Percentiles rank a stretch among this genome's conserved stretches.
Conservation (phyloP, 2,113 vertebrate genomes). For the Sapayoa aenigma region DNA sequence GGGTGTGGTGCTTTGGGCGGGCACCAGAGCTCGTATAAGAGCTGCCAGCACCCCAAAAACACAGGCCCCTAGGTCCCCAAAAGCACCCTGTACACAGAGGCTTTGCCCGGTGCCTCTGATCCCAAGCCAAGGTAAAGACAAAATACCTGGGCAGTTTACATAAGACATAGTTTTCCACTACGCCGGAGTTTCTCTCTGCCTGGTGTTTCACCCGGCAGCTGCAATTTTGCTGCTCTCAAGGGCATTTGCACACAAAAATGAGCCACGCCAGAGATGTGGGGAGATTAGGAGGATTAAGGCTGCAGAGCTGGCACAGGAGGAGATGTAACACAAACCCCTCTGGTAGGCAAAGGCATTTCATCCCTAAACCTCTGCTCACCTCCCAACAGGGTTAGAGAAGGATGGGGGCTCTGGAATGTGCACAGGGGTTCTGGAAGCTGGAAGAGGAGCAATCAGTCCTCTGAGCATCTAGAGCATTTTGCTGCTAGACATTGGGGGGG, state of each 20-base stretch:
- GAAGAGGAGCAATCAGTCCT: not conserved
- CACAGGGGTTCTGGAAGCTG: not conserved
- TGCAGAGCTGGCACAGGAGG: not conserved
- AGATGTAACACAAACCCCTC: not conserved
- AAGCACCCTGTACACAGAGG: not conserved
- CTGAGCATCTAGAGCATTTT: fast-evolving
- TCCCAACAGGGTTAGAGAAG: fast-evolving
- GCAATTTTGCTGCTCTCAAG: slow-evolving; percentile 25
- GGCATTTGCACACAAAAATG: slow-evolving; percentile 32
- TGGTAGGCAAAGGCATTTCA: not conserved
- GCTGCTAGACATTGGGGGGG: not conserved
- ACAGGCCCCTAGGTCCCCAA: not conserved
- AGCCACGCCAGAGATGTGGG: not conserved
- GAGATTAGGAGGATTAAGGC: slow-evolving; percentile 47
- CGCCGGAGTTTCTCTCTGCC: not conserved
- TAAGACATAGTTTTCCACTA: slow-evolving; percentile 30
- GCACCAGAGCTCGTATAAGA: fast-evolving
- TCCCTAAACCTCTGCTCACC: not conserved
- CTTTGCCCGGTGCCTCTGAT: not conserved
- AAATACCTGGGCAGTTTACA: slow-evolving; percentile 13
- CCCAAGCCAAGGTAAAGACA: not conserved
- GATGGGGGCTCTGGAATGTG: not conserved
- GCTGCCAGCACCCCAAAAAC: not conserved
- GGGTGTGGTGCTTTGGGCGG: not conserved
- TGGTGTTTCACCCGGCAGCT: not conserved